Base-by-base conservation (phyloP, 2,888 invertebrate species). In the Leucoma salicis region DNA sequence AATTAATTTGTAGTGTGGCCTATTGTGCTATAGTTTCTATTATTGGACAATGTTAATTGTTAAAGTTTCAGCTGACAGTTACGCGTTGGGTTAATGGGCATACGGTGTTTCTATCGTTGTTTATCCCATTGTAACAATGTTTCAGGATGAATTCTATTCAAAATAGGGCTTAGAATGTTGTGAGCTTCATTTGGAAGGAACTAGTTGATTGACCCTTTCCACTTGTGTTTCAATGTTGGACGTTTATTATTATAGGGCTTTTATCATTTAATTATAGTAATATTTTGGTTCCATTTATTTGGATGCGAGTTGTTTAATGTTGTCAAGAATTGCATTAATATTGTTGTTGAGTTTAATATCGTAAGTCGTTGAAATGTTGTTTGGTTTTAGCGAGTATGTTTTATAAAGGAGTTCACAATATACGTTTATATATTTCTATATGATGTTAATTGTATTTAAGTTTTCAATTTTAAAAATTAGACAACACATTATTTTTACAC, bases 11-110 rank as follows among this genome's bases (percentile, higher is more conserved):
- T 82, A 79, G 74, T 74, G 69, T 63, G 65, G 70, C 47, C 71
- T 51, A 76, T 84, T 86, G 76, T 85, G 65, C 70, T 68, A 70
- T 78, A 85, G 82, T 84, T 85, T 84, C 82, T 81, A 84, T 87
- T 83, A 87, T 83, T 80, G 74, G 64, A 67, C 60, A 57, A 69
- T 70, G 74, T 80, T 84, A 82, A 86, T 86, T 85, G 85, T 86
- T 76, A 75, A 80, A 84, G 79, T 82, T 81, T 60, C 48, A 59
- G 61, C 70, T 78, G 82, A 81, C 85, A 80, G 81, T 75, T 77
- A 79, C 79, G 77, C 66, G 66, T 57, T 60, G 77, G 74, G 74
- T 77, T 85, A 84, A 87, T 86, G 80, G 79, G 72, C 70, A 66
- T 74, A 70, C 66, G 74, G 70, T 72, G 74, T 75, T 78, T 70